These are phyloP conservation scores for Perognathus longimembris DNA, from an alignment of 2,113 vertebrate genomes.

Conservation along the genomic window DNA sequence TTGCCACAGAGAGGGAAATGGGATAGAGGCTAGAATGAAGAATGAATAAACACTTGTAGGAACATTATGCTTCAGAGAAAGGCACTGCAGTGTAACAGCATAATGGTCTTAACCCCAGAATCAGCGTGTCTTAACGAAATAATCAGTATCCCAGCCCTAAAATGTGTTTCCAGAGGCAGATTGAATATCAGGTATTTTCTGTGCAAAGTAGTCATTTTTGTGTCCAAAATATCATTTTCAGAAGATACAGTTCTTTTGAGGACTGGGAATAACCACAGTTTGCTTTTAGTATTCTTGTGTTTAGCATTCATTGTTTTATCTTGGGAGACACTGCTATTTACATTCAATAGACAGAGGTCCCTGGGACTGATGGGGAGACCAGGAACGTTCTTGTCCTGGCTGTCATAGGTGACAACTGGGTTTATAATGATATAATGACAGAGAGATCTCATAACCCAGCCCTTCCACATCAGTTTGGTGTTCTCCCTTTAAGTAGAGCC, in stretches of 20 bases:
- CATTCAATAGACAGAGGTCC: neutral
- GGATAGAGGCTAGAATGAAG: slow-evolving; percentile 35
- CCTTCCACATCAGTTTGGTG: neutral
- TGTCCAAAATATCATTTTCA: slow-evolving; percentile 74
- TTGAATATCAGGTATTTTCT: slow-evolving; percentile 68
- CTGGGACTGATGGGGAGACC: neutral
- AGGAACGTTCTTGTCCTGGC: neutral
- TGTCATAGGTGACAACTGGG: neutral
- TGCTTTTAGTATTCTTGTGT: slow-evolving; percentile 49
- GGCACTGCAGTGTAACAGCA: slow-evolving; percentile 25
- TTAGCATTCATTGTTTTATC: slow-evolving; percentile 50
- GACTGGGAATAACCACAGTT: slow-evolving; percentile 52
- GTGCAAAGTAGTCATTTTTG: slow-evolving; percentile 70
- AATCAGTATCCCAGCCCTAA: slow-evolving; percentile 39
- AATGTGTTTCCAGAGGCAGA: slow-evolving; percentile 64
- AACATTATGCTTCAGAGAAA: slow-evolving; percentile 55
- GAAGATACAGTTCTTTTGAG: slow-evolving; percentile 17
- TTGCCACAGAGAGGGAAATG: slow-evolving; percentile 58
- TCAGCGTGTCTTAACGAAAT: slow-evolving; percentile 61
- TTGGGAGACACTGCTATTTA: slow-evolving; percentile 49
- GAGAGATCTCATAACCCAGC: neutral
- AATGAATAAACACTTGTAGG: slow-evolving; percentile 61
- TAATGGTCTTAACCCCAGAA: slow-evolving; percentile 66
- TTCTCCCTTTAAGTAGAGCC: slow-evolving; percentile 57
- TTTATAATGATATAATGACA: slow-evolving; percentile 9